phyloP scores from a whole-genome alignment of 2,888 invertebrate species.

The Cosmorhoe ocellata region DNA sequence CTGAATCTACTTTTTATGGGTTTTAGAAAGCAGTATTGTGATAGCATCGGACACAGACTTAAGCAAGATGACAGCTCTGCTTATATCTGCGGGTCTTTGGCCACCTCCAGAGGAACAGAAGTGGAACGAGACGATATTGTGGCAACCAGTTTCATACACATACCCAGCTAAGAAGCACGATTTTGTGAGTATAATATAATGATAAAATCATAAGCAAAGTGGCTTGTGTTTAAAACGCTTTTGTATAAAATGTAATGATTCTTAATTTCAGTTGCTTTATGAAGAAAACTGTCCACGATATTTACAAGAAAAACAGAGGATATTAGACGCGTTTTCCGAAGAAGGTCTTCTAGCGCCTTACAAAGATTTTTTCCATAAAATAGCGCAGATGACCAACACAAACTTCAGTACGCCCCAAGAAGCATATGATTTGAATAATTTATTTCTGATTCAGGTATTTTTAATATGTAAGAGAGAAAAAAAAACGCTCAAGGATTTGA shows the following conservation, averaged over 20 bases:
- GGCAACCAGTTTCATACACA: slow-evolving; percentile 85
- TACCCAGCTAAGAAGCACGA: slow-evolving; percentile 65
- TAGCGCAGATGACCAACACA: slow-evolving; percentile 72
- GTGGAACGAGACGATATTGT: slow-evolving; percentile 80
- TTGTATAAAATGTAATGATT: not conserved
- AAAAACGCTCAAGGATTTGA: too few species aligned
- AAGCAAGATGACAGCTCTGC: slow-evolving; percentile 88
- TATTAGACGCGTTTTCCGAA: slow-evolving; percentile 64
- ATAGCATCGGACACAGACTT: slow-evolving; percentile 87
- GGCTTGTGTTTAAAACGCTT: not conserved
- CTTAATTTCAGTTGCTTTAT: slow-evolving; percentile 63
- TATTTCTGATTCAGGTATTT: slow-evolving; percentile 73
- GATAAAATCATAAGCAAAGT: not conserved
- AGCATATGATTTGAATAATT: slow-evolving; percentile 70
- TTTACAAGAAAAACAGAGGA: slow-evolving; percentile 68
- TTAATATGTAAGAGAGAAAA: too few species aligned
- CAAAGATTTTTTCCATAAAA: slow-evolving; percentile 69
- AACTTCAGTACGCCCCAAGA: slow-evolving; percentile 77
- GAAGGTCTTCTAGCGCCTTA: slow-evolving; percentile 70
- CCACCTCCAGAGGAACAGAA: slow-evolving; percentile 76
- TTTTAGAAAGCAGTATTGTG: slow-evolving; percentile 65
- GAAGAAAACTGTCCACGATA: slow-evolving; percentile 76
- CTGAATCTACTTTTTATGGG: not conserved
- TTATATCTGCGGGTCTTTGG: slow-evolving; percentile 87
- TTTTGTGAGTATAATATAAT: slow-evolving; percentile 55